Conservation (phyloP, 2,888 invertebrate species). For the Nymphalis urticae region DNA sequence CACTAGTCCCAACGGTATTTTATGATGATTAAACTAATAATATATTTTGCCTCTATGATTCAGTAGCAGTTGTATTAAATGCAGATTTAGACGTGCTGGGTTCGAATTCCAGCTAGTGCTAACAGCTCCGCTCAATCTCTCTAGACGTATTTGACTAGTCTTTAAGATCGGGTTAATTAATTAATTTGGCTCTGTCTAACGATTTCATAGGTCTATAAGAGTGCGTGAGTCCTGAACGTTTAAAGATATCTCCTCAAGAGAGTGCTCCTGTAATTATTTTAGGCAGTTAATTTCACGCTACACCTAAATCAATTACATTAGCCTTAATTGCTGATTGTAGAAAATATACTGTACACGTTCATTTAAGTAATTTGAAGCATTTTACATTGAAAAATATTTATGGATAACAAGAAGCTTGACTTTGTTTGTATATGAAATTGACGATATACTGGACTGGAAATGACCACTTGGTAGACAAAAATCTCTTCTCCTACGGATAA, state of each 20-base stretch:
- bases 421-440: no score
- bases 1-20: no score
- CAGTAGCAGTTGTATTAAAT: no score
- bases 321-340: conserved; percentile 33
- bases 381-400: background rate
- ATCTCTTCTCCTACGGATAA: no score
- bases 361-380: background rate
- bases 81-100: no score
- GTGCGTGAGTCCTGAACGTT: conserved; percentile 47
- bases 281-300: conserved; percentile 53
- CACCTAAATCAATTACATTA: conserved; percentile 54
- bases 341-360: conserved; percentile 15
- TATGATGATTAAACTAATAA: no score
- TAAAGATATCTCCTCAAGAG: conserved; percentile 46
- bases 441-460: no score
- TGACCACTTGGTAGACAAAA: no score
- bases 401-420: background rate
- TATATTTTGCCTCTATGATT: no score
- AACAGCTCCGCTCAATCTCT: no score
- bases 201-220: conserved; percentile 26
- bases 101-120: no score
- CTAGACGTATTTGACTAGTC: no score
- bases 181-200: conserved; percentile 33
- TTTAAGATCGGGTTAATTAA: background rate
- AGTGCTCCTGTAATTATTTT: conserved; percentile 56